These are phyloP conservation scores for Okapia johnstoni DNA, from an alignment of 2,113 vertebrate genomes.

Conservation along the genomic window DNA sequence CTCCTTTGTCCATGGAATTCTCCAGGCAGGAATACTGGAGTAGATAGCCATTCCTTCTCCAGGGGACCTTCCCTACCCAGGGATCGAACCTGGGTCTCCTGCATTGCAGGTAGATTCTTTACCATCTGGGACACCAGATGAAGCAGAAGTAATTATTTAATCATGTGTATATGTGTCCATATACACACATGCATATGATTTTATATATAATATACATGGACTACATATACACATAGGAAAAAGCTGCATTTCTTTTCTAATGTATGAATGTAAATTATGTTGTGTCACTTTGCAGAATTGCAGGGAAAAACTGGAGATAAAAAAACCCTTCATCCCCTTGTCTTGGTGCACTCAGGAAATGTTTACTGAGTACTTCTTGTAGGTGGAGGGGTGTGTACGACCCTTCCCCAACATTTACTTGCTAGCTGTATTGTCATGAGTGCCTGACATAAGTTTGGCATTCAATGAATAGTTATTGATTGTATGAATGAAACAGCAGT, in stretches of 20 bases:
- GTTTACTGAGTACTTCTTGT: neutral
- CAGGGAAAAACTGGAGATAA: neutral
- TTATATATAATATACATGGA: neutral
- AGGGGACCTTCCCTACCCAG: neutral
- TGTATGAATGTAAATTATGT: neutral
- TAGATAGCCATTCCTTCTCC: neutral
- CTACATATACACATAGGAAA: neutral
- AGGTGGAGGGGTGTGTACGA: rapidly evolving
- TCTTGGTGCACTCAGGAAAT: neutral
- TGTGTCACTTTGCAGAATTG: neutral
- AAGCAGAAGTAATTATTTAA: neutral
- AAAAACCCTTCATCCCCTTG: neutral
- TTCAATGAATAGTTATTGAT: neutral
- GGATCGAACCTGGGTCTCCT: neutral
- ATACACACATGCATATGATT: neutral
- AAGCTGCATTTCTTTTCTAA: neutral
- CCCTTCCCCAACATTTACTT: rapidly evolving
- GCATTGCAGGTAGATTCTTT: neutral
- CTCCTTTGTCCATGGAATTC: neutral
- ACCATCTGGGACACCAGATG: neutral
- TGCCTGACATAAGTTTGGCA: neutral
- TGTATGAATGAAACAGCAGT: neutral
- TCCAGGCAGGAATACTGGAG: neutral
- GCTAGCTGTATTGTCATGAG: neutral
- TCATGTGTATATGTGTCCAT: neutral